Conservation (phyloP, 2,888 invertebrate genomes). For the Diarsia brunnea region DNA sequence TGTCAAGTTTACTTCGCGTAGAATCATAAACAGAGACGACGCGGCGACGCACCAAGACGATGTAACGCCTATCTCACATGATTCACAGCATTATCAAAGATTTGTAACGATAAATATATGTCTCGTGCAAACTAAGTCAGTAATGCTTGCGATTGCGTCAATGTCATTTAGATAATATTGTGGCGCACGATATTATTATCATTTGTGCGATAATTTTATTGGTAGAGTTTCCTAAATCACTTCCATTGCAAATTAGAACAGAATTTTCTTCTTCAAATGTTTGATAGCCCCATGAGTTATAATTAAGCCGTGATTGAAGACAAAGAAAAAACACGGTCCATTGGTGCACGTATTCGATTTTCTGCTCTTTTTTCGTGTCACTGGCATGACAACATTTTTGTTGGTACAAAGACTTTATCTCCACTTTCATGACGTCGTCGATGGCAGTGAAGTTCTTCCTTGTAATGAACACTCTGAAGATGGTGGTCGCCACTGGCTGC, state of each 20-base stretch:
- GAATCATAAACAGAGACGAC: slow-evolving; percentile 15
- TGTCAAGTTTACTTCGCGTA: slow-evolving; percentile 11
- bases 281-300: not conserved
- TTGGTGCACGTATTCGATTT: not conserved
- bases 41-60: not conserved
- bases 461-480: too few relatives aligned
- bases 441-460: not conserved
- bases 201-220: not conserved
- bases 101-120: slow-evolving; percentile 5
- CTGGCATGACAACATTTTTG: not conserved
- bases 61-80: slow-evolving; percentile 10
- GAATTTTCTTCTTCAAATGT: not conserved
- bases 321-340: not conserved
- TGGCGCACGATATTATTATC: not conserved
- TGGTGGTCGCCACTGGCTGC: too few relatives aligned
- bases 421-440: not conserved
- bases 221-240: not conserved
- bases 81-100: slow-evolving; percentile 40
- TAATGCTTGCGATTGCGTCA: slow-evolving; percentile 18
- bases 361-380: not conserved
- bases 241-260: not conserved
- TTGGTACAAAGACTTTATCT: not conserved
- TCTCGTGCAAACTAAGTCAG: slow-evolving; percentile 13
- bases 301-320: not conserved
- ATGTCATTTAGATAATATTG: slow-evolving; percentile 22